Percentiles rank a stretch among this genome's conserved stretches.
Evolutionary conservation across 92 coral and sea anemone species (phyloP).

Genomic region (Chrysogorgia sp.): DNA sequence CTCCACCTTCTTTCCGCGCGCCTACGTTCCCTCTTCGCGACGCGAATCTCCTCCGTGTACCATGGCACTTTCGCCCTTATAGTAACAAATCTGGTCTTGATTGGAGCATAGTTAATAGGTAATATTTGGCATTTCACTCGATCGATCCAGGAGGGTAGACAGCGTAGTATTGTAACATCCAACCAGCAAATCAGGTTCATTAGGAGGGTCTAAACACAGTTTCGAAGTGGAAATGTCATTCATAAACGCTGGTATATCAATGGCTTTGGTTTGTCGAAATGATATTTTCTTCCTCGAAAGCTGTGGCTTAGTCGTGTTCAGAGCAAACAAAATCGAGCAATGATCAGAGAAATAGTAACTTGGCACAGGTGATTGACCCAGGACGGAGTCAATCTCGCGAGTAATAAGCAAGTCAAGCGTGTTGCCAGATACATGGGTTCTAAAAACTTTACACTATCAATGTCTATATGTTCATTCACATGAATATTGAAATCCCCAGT

Average conservation of each 20-base stretch:
- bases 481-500: too few species aligned
- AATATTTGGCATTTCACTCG: too few species aligned
- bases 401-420: too few species aligned
- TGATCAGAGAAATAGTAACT: conserved; percentile 4
- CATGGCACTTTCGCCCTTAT: neutral
- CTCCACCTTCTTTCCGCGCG: too few species aligned
- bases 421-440: conserved; percentile 6
- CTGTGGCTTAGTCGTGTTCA: neutral
- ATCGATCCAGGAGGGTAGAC: neutral
- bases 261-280: conserved; percentile 5
- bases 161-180: conserved; percentile 2
- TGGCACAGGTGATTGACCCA: too few species aligned
- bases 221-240: neutral
- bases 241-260: neutral
- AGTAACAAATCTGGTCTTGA: neutral
- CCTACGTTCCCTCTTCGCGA: too few species aligned
- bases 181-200: too few species aligned
- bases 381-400: too few species aligned
- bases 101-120: neutral
- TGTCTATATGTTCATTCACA: neutral
- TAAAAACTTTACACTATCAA: neutral
- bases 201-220: conserved; percentile 12
- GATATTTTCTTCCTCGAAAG: neutral
- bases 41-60: too few species aligned
- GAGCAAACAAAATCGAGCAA: neutral